These are phyloP conservation scores for Eulemur coronatus DNA, from an alignment of 2,797 vertebrate species.

Conservation along the genomic window DNA sequence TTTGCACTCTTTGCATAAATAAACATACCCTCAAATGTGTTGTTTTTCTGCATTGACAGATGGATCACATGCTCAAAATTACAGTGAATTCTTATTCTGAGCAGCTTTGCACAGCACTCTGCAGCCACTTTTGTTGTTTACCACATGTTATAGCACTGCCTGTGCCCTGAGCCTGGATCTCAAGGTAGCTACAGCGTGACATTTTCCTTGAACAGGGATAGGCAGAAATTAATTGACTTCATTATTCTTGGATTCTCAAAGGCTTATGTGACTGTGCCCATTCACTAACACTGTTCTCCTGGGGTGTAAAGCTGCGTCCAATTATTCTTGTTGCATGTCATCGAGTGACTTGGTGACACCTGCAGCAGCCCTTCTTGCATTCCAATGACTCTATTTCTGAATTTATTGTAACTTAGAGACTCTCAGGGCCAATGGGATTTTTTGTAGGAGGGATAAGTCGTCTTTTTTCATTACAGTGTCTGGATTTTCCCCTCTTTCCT, in stretches of 20 bases:
- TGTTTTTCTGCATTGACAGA: constrained; percentile 49
- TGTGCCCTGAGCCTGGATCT: neutral
- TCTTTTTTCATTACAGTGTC: neutral
- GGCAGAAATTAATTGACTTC: constrained; percentile 56
- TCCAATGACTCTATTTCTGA: constrained; percentile 7
- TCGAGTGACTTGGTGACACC: neutral
- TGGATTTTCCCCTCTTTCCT: neutral
- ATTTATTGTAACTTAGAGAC: neutral
- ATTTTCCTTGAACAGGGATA: constrained; percentile 49
- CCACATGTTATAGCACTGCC: neutral
- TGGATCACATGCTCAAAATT: constrained; percentile 10
- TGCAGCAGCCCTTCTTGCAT: neutral
- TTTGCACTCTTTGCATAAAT: constrained; percentile 39
- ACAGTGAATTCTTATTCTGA: constrained; percentile 18
- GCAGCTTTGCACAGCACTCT: neutral
- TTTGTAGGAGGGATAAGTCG: neutral
- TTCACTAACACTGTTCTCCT: constrained; percentile 27
- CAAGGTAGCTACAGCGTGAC: neutral
- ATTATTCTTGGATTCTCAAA: constrained; percentile 50
- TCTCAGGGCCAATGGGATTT: neutral
- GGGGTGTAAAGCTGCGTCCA: neutral
- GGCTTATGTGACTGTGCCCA: neutral
- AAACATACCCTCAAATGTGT: neutral
- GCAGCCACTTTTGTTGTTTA: neutral
- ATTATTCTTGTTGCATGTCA: constrained; percentile 37